phyloP scores from a whole-genome alignment of 2,113 vertebrate genomes.

The Passer montanus region DNA sequence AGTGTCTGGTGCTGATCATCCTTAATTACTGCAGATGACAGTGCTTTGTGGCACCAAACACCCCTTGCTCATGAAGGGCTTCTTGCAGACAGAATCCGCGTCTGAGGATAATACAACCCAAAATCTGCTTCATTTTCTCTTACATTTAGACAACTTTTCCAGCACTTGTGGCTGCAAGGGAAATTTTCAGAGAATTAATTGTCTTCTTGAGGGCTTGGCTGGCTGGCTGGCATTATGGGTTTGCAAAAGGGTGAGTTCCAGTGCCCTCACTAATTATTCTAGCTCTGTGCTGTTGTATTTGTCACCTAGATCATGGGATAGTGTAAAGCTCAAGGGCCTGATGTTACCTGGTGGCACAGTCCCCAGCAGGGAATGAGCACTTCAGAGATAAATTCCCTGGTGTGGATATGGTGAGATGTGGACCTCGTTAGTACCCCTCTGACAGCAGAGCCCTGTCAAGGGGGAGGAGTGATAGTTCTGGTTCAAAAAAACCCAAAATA shows the following conservation, averaged over 20 bases:
- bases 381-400: not conserved
- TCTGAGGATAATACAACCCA: not conserved
- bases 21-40: not conserved
- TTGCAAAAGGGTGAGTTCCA: not conserved
- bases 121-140: not conserved
- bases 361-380: not conserved
- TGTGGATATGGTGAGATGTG: not conserved
- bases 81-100: not conserved
- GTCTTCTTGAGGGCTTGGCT: not conserved
- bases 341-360: accelerated
- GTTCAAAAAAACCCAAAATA: not conserved
- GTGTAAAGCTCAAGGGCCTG: not conserved
- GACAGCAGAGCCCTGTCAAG: not conserved
- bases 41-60: not conserved
- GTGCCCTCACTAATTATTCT: not conserved
- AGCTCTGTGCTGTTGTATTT: not conserved
- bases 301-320: not conserved
- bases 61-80: not conserved
- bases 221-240: not conserved
- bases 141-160: not conserved
- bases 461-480: not conserved
- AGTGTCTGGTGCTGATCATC: not conserved
- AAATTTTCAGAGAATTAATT: not conserved
- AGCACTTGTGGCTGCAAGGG: not conserved
- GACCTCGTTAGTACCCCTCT: not conserved